A percentile compares a stretch with the other conserved stretches of the same genome.
These are phyloP conservation scores for Otis tarda DNA, from an alignment of 2,113 vertebrate species.

Conservation along the genomic window DNA sequence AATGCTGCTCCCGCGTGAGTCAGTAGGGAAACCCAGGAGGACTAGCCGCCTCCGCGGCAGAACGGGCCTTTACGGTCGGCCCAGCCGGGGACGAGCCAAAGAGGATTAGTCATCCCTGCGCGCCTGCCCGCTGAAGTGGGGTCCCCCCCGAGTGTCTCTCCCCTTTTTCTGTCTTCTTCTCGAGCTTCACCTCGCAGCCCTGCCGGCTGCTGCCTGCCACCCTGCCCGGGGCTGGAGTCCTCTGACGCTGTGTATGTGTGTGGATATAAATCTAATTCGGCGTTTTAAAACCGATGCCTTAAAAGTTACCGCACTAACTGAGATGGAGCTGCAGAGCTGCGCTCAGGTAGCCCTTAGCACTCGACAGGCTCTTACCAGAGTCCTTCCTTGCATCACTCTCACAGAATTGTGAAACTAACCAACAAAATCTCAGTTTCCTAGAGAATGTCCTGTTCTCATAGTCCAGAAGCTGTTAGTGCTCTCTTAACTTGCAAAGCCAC, in stretches of 20 bases:
- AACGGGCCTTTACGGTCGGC: background rate
- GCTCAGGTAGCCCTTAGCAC: background rate
- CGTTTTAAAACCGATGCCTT: background rate
- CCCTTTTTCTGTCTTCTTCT: background rate
- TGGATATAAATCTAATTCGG: accelerated
- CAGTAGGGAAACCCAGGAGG: background rate
- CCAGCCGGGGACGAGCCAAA: background rate
- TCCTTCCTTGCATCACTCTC: background rate
- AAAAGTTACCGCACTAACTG: accelerated
- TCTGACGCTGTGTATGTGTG: background rate
- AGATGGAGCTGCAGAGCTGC: accelerated
- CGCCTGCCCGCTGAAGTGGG: background rate
- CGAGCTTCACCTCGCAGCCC: background rate
- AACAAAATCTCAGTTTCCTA: background rate
- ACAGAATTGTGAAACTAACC: background rate
- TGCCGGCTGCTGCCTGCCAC: background rate
- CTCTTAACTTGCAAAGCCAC: background rate
- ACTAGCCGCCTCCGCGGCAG: background rate
- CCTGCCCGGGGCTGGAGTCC: background rate
- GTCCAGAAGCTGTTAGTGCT: background rate
- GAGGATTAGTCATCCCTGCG: background rate
- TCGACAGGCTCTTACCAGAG: accelerated
- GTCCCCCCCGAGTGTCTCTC: background rate
- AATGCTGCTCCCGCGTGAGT: background rate
- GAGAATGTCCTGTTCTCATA: background rate